These are phyloP conservation scores for Rhabdomys pumilio DNA, from an alignment of 2,797 vertebrate genomes.

Conservation along the genomic window DNA sequence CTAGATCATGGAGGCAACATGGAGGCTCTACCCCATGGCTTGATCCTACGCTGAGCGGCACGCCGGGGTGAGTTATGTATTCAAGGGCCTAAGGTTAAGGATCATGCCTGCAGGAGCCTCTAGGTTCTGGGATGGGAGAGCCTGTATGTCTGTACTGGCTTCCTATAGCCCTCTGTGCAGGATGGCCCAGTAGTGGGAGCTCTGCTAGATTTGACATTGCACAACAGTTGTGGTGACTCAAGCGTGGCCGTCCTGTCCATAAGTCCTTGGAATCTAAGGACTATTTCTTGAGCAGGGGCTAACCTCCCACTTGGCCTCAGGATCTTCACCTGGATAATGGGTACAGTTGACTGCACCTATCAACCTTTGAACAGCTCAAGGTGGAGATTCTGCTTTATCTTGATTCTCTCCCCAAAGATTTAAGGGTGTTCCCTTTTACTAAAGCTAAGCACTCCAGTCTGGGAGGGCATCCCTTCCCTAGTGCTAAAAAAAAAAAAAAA, in stretches of 20 bases:
- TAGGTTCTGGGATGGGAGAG: background rate
- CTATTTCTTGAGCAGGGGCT: background rate
- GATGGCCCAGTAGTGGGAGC: background rate
- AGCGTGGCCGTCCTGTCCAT: rapidly evolving
- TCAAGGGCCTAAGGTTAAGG: background rate
- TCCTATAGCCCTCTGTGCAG: background rate
- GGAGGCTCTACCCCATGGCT: background rate
- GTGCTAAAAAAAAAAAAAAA: background rate
- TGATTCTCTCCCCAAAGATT: background rate
- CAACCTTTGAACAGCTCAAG: background rate
- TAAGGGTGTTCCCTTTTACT: background rate
- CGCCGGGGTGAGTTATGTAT: background rate
- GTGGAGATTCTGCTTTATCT: background rate
- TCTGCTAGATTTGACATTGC: background rate
- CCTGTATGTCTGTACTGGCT: background rate
- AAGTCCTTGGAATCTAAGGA: background rate
- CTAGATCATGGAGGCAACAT: background rate
- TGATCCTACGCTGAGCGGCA: background rate
- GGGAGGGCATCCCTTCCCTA: background rate
- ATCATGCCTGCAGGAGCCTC: background rate
- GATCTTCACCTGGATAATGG: background rate
- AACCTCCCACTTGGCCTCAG: background rate
- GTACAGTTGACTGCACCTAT: background rate
- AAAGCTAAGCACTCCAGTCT: background rate
- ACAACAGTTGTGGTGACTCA: rapidly evolving